These are phyloP conservation scores for Baronia brevicornis DNA, from an alignment of 2,888 invertebrate species.

Conservation along the genomic window DNA sequence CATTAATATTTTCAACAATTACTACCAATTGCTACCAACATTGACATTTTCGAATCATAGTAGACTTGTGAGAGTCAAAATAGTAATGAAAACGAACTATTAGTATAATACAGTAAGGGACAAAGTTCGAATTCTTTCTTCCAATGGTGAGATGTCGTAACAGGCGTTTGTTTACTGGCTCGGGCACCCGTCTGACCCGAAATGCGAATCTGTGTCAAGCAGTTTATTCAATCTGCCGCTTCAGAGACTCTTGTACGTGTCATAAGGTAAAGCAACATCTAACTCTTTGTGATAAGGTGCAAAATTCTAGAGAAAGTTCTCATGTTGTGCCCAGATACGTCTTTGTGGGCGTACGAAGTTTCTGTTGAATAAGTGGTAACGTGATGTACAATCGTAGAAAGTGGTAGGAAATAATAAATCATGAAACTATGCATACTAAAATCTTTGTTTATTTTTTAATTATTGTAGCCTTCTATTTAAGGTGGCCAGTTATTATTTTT, in stretches of 20 bases:
- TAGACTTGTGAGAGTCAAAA: too few relatives aligned
- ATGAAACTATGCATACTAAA: background rate
- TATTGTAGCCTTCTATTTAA: too few relatives aligned
- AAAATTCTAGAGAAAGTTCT: constrained; percentile 24
- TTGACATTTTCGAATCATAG: background rate
- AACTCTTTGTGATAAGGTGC: constrained; percentile 32
- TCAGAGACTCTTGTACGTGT: constrained; percentile 37
- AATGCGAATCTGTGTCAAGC: constrained; percentile 74
- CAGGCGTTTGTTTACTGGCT: constrained; percentile 55
- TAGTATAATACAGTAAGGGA: background rate
- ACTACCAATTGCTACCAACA: too few relatives aligned
- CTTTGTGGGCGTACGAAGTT: constrained; percentile 47
- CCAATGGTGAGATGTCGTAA: constrained; percentile 55
- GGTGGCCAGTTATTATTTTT: too few relatives aligned
- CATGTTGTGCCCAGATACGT: constrained; percentile 44
- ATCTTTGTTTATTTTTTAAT: too few relatives aligned
- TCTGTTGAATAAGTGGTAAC: constrained; percentile 57
- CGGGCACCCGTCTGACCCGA: constrained; percentile 67
- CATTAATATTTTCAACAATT: too few relatives aligned
- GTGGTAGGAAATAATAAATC: background rate
- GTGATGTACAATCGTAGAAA: constrained; percentile 20
- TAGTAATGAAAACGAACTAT: constrained; percentile 1
- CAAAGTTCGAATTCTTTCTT: constrained; percentile 26
- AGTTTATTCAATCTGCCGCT: constrained; percentile 73
- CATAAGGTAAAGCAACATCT: constrained; percentile 37